Percentiles rank a stretch among this genome's conserved stretches.
Conservation (phyloP, 1,140 invertebrate genomes). For the Acromyrmex heyeri region DNA sequence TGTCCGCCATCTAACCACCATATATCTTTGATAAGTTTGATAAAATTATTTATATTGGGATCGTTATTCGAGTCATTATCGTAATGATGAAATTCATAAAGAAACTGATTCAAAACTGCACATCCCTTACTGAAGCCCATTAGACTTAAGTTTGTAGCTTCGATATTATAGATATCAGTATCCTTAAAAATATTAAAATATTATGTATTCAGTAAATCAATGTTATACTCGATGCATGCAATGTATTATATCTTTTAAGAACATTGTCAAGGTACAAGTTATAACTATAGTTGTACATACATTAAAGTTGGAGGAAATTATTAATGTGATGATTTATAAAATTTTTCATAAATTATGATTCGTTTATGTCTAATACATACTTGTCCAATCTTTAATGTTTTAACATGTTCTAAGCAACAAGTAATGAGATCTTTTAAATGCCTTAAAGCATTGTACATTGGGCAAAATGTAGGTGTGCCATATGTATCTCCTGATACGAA, state of each 20-base stretch:
- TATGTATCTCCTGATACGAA: conserved; percentile 93
- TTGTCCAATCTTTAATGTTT: conserved; percentile 32
- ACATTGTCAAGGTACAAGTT: not conserved
- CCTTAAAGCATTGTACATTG: conserved; percentile 89
- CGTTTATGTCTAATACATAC: conserved; percentile 16
- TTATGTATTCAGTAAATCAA: not conserved
- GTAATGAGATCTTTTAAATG: conserved; percentile 89
- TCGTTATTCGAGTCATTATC: conserved; percentile 88
- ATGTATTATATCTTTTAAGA: not conserved
- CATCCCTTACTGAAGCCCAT: conserved; percentile 97
- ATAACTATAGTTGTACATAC: conserved; percentile 2
- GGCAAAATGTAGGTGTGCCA: conserved; percentile 91
- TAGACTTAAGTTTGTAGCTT: conserved; percentile 87
- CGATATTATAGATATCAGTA: conserved; percentile 79
- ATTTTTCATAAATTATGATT: conserved; percentile 13
- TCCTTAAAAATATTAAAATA: conserved; percentile 46
- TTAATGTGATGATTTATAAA: not conserved
- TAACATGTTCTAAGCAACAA: conserved; percentile 70
- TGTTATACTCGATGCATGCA: too few relatives aligned
- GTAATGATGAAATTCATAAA: conserved; percentile 93
- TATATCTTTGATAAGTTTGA: conserved; percentile 90
- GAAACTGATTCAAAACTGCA: conserved; percentile 95
- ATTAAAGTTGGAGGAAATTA: not conserved
- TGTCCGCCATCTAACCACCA: conserved; percentile 96
- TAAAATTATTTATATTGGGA: conserved; percentile 87